Evolutionary conservation across 2,888 invertebrate species (phyloP), one percentile per base, ranked within the genome.

Genomic region (Luperina testacea): DNA sequence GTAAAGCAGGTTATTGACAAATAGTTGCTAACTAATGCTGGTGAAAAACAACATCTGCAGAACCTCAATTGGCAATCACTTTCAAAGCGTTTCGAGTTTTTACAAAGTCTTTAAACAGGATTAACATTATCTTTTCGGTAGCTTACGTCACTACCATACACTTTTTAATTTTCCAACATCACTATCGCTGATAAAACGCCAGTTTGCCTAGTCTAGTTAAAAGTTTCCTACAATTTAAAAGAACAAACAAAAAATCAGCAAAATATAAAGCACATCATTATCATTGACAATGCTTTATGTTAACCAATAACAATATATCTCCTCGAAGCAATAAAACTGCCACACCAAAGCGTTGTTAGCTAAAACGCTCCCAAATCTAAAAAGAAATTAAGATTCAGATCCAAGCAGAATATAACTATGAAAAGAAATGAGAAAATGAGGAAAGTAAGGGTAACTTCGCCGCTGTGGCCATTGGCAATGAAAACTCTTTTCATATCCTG

Each of bases 221-320:
- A 17, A 38, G 11, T 38, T n/a, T n/a, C n/a, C 59, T n/a, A 71
- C 38, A 61, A 57, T n/a, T 20, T 38, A 38, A 71, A n/a, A 6
- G 11, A 27, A 13, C 24, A 53, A 38, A 38, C 7, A 27, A 17
- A 71, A 20, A 17, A 38, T 9, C 38, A 4, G 27, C 24, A 27
- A 11, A 64, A 64, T 4, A 15, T 53, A 64, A 20, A n/a, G 45
- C 64, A 17, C 42, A 32, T 53, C 63, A 76, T 53, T 77, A 77
- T 24, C 68, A 68, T 42, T 78, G 24, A 68, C 77, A 68, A 77
- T 80, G 63, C 57, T 82, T 80, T 83, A 83, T 83, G 48, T 38
- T 77, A 48, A 48, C 77, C 83, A 80, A 80, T 80, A 83, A 80
- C 81, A 83, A 71, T 84, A 61, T 82, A 72, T 84, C 73, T 80